Evolutionary conservation across 2,797 vertebrate species (phyloP).

Genomic region (Echiichthys vipera): DNA sequence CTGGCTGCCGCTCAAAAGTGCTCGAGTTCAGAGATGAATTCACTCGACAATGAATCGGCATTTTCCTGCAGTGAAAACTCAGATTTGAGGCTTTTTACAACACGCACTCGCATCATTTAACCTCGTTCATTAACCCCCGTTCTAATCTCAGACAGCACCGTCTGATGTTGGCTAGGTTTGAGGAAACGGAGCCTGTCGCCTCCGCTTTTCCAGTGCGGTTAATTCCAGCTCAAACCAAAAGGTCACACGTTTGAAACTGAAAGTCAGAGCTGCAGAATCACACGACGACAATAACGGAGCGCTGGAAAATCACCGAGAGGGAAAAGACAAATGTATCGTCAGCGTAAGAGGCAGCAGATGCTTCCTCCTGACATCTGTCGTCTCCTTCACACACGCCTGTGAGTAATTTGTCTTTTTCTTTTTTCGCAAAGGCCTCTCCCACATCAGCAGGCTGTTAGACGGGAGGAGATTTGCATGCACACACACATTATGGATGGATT

Average conservation of each 20-base stretch:
- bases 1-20: not conserved
- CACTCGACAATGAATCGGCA: not conserved
- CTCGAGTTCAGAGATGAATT: not conserved
- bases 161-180: not conserved
- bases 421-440: constrained; percentile 21
- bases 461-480: constrained; percentile 53
- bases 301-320: not conserved
- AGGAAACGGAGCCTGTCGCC: not conserved
- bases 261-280: constrained; percentile 4
- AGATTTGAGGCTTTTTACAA: too few relatives aligned
- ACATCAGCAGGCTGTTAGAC: constrained; percentile 35
- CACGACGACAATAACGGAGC: not conserved
- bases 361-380: constrained; percentile 43
- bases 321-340: constrained; percentile 17
- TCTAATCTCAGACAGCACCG: not conserved
- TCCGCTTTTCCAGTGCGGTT: not conserved
- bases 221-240: not conserved
- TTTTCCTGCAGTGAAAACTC: too few relatives aligned
- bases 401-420: constrained; percentile 52
- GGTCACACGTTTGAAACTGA: not conserved
- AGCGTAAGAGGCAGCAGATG: constrained; percentile 20
- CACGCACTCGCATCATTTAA: not conserved
- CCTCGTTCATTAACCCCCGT: not conserved
- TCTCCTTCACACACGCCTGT: constrained; percentile 35
- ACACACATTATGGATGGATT: constrained; percentile 50